These are phyloP conservation scores for Athene noctua DNA, from an alignment of 2,113 vertebrate species.

Conservation along the genomic window DNA sequence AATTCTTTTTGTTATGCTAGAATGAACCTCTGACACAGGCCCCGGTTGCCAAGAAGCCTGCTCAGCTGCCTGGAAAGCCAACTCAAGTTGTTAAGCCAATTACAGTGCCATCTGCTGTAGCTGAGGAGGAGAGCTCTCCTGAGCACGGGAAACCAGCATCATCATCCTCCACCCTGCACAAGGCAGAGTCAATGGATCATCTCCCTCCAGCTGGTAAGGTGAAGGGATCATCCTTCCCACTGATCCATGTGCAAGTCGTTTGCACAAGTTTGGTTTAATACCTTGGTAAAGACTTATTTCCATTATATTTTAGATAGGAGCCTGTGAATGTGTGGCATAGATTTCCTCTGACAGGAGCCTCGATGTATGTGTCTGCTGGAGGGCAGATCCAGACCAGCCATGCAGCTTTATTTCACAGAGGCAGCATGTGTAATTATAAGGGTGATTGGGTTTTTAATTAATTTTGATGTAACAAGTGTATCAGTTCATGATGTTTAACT, in stretches of 20 bases:
- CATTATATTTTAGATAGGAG: not conserved
- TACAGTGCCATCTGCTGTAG: conserved; percentile 9
- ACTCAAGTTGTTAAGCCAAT: conserved; percentile 65
- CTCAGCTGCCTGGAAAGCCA: conserved; percentile 51
- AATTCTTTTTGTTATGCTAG: conserved; percentile 51
- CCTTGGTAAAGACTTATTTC: not conserved
- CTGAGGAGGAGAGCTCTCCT: conserved; percentile 34
- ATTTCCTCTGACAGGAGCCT: not conserved
- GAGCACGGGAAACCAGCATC: not conserved
- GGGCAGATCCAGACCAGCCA: not conserved
- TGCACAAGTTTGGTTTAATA: not conserved
- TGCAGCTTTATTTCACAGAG: not conserved
- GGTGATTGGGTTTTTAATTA: conserved; percentile 36
- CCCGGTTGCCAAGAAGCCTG: conserved; percentile 71
- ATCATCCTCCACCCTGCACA: not conserved
- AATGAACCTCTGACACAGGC: conserved; percentile 62
- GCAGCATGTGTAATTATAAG: conserved; percentile 15
- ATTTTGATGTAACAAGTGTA: conserved; percentile 13
- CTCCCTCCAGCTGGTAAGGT: conserved; percentile 69
- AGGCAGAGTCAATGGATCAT: conserved; percentile 41
- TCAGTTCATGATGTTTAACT: not conserved
- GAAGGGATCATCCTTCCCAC: not conserved
- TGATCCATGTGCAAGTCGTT: not conserved
- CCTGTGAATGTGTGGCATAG: not conserved
- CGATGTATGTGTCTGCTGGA: not conserved